Conservation (phyloP, 2,888 invertebrate genomes). For the Eulithis testata region DNA sequence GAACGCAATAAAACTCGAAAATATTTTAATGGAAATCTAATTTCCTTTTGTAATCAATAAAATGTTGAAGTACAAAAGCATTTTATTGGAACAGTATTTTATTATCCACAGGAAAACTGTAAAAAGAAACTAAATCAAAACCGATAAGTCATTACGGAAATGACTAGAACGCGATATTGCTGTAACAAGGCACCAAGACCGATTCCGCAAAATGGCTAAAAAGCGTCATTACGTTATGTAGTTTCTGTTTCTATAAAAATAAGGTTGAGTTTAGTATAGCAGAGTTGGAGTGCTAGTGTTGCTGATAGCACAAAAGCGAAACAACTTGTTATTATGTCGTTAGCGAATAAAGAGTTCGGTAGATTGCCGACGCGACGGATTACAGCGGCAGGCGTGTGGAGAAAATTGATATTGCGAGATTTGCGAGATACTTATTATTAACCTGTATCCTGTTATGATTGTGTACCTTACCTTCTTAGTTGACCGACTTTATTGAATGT, state of each 20-base stretch:
- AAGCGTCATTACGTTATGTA: constrained; percentile 3
- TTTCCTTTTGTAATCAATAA: no score
- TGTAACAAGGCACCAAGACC: constrained; percentile 33
- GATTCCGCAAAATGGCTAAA: constrained; percentile 24
- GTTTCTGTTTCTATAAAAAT: constrained; percentile 31
- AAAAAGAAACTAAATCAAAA: constrained; percentile 23
- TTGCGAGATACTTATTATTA: constrained; percentile 13
- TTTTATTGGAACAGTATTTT: background rate
- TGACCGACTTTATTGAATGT: constrained; percentile 8
- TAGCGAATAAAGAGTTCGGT: constrained; percentile 57
- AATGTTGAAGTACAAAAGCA: background rate
- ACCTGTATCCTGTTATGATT: background rate
- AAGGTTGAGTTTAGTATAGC: constrained; percentile 39
- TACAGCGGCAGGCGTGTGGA: constrained; percentile 43
- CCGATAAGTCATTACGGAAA: constrained; percentile 32
- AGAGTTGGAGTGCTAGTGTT: constrained; percentile 32
- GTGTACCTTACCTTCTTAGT: constrained; percentile 12
- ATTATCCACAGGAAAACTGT: constrained; percentile 14
- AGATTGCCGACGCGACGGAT: constrained; percentile 51
- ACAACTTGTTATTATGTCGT: constrained; percentile 59
- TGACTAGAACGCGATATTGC: constrained; percentile 34
- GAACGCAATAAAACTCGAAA: no score
- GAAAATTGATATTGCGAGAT: constrained; percentile 44
- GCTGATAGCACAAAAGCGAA: constrained; percentile 51
- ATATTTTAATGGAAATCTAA: no score